Percentiles rank a stretch among this genome's conserved stretches.
Conservation (phyloP, 2,113 vertebrate species). For the Limnothrissa miodon region DNA sequence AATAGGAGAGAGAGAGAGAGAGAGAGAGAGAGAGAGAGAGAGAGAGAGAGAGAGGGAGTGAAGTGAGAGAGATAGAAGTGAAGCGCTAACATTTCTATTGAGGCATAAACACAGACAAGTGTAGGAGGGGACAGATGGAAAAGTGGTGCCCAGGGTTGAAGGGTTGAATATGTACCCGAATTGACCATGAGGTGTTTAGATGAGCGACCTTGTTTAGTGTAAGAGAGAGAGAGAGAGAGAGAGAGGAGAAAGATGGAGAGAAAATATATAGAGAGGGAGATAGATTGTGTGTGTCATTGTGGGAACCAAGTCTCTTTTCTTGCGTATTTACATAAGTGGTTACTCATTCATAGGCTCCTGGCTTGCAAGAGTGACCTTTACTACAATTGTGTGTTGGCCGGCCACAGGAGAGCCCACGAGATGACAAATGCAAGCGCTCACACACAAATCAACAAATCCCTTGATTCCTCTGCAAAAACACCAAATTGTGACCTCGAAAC, state of each 20-base stretch:
- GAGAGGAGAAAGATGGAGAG: background rate
- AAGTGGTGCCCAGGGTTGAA: background rate
- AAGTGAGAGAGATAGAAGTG: too few species aligned
- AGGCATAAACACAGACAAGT: too few species aligned
- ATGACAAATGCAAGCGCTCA: background rate
- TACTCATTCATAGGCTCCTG: background rate
- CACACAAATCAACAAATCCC: background rate
- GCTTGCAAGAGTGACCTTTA: background rate
- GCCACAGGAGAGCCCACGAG: background rate
- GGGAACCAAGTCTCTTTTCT: background rate
- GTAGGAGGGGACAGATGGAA: too few species aligned
- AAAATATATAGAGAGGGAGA: constrained; percentile 31
- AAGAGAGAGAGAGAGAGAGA: background rate
- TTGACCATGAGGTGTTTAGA: background rate
- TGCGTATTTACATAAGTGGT: background rate
- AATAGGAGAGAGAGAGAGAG: constrained; percentile 14
- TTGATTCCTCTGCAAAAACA: background rate
- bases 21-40: background rate
- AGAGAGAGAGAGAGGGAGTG: background rate
- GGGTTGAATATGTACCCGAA: background rate
- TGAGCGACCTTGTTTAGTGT: background rate
- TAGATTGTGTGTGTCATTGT: background rate
- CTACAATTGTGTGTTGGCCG: background rate
- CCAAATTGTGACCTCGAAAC: background rate
- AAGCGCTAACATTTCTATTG: too few species aligned